Percentiles rank a stretch among this genome's conserved stretches.
These are phyloP conservation scores for Amniataba percoides DNA, from an alignment of 2,797 vertebrate species.

Conservation along the genomic window DNA sequence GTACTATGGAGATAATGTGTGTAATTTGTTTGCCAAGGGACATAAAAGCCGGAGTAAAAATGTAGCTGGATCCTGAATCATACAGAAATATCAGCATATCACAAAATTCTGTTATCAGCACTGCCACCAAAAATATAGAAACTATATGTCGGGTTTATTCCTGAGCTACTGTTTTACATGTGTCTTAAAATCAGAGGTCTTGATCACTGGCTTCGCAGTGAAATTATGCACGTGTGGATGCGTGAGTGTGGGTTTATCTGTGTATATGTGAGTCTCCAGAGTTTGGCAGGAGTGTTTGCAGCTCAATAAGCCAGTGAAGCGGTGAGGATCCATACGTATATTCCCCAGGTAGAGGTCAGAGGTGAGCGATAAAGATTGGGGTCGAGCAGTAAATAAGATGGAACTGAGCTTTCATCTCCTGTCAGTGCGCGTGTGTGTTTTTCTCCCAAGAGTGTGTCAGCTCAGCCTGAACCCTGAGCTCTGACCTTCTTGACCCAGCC, in stretches of 20 bases:
- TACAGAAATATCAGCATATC: not conserved
- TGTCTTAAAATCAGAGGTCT: constrained; percentile 1
- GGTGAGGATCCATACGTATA: constrained; percentile 55
- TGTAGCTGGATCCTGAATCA: not conserved
- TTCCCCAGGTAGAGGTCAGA: constrained; percentile 60
- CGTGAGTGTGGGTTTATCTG: not conserved
- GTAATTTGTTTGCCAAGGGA: constrained; percentile 1
- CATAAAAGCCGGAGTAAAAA: constrained; percentile 1
- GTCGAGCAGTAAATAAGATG: constrained; percentile 74
- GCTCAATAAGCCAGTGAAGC: constrained; percentile 64
- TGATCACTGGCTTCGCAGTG: constrained; percentile 5
- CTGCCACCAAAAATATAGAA: constrained; percentile 5
- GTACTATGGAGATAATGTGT: not conserved
- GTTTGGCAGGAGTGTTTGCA: constrained; percentile 35
- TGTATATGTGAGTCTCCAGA: constrained; percentile 18
- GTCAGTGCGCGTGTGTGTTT: constrained; percentile 31
- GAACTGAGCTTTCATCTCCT: constrained; percentile 65
- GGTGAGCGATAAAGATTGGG: constrained; percentile 66
- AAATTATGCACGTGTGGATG: not conserved
- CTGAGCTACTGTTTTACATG: constrained; percentile 1
- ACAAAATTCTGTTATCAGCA: not conserved
- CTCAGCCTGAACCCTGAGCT: constrained; percentile 42
- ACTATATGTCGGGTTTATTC: not conserved
- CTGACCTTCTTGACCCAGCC: constrained; percentile 63
- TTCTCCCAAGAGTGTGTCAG: constrained; percentile 43